Percentiles rank a stretch among this genome's conserved stretches.
These are phyloP conservation scores for Mycetomoellerius zeteki DNA, from an alignment of 1,140 invertebrate genomes.

Conservation along the genomic window DNA sequence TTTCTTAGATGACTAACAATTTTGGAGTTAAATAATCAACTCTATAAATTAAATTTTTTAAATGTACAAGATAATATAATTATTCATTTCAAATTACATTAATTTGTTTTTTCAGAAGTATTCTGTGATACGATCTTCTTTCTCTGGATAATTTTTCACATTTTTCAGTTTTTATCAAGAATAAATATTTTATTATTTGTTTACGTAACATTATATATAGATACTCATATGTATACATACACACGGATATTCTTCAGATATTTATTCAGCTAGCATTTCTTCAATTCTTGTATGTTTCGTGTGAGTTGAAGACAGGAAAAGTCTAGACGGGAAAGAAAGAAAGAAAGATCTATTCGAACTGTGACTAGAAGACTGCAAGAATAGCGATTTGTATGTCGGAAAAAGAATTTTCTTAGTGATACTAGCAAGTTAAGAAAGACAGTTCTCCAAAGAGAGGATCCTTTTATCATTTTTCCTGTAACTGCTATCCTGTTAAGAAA, in stretches of 20 bases:
- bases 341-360: conserved; percentile 50
- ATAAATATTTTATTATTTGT: neutral
- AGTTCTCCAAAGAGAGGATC: conserved; percentile 24
- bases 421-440: conserved; percentile 47
- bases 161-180: neutral
- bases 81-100: conserved; percentile 5
- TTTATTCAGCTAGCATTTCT: neutral
- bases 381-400: conserved; percentile 59
- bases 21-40: neutral
- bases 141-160: neutral
- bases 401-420: conserved; percentile 59
- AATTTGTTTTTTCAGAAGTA: neutral
- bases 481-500: conserved; percentile 32
- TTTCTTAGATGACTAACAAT: neutral
- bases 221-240: conserved; percentile 3
- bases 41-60: neutral
- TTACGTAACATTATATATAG: neutral
- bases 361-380: conserved; percentile 41
- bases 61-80: neutral
- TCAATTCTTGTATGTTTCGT: conserved; percentile 1
- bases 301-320: conserved; percentile 46
- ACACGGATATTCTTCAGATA: conserved; percentile 9
- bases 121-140: conserved; percentile 1
- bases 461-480: conserved; percentile 37
- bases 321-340: neutral